Base-by-base conservation (phyloP, 2,113 vertebrate genomes). In the Chascanopsetta lugubris region DNA sequence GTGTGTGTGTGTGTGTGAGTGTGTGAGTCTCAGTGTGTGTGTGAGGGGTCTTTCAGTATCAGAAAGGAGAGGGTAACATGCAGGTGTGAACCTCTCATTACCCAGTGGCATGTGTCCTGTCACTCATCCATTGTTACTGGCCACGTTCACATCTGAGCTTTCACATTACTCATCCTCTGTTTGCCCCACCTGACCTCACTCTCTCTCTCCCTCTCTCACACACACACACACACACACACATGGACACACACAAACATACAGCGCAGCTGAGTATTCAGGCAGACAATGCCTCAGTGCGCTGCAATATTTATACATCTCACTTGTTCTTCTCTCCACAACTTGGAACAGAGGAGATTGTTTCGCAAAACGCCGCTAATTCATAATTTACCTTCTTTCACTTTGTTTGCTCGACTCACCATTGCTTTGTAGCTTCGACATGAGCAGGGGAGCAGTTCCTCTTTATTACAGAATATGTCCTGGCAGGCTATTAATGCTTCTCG, bases 151-250 rank as follows among this genome's bases (percentile, higher is more conserved):
- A 89, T 82, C 83, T 88, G 85, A 85, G 85, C 84, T 84, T 88
- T 80, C 85, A 80, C 77, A 90, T 89, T 84, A 89, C 86, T 88
- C 87, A 89, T 89, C 86, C 82, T 83, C 89, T 85, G 80, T 83
- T 90, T 82, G 77, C 72, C 75, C 82, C 74, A 76, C 49, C 79
- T 89, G 83, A 88, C 82, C 86, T 85, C 79, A 22, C 54, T 72
- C 60, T 72, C 61, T 42, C 40, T 24, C 49, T 10, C 45, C 6
- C 18, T 40, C 36, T 48, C 21, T 42, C 36, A 25, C 18, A 42
- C 24, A 22, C 54, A n/a, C 55, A 22, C 46, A 13, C 53, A 64
- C 47, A 43, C 49, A 57, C 51, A 59, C 56, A 60, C 21, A 47
- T 1, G 15, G 15, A 34, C 13, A 49, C 32, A 58, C 45, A 40